Base-by-base conservation (phyloP, 2,888 invertebrate species). In the Diloba caeruleocephala region DNA sequence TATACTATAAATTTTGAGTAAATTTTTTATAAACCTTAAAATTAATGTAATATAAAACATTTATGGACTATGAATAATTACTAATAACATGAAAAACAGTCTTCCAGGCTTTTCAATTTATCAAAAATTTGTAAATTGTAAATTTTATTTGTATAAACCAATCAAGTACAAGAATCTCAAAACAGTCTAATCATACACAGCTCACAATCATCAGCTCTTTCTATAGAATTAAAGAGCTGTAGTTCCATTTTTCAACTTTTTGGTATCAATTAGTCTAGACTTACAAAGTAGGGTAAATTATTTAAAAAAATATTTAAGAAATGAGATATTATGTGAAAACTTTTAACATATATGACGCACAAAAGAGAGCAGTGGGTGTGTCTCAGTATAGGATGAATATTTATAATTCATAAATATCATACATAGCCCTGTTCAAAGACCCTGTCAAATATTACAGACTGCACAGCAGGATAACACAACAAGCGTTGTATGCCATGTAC, bases 121-220 rank as follows among this genome's bases (percentile, higher is more conserved):
- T 91, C 82, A 90, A 92, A 91, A 89, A 81, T 84, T 89, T 92
- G 92, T 92, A 92, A 91, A 92, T 87, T 92, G 92, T 92, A 91
- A 89, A 90, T 88, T 89, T 78, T 60, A 70, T 69, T 83, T 79
- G 80, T 85, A 87, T 80, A 89, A 91, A 85, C 82, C 80, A 85
- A 87, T 84, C 85, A 79, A 86, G 82, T 88, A 87, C 81, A 91
- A 84, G 87, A 85, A 84, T 87, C 84, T 87, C 81, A 84, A 89
- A 88, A 88, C 82, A 85, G 85, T 85, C 82, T 85, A 84, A 82
- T 70, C 58, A 76, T 73, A 21, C 7, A 66, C 74, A 74, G n/a
- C n/a, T n/a, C n/a, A n/a, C n/a, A n/a, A n/a, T n/a, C 71, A 63
- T 72, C 72, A 76, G 79, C 78, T 76, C 76, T 66, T 71, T 66